A percentile compares a stretch with the other conserved stretches of the same genome.
Conservation (phyloP, 2,888 invertebrate genomes). For the Alviniconcha strummeri region DNA sequence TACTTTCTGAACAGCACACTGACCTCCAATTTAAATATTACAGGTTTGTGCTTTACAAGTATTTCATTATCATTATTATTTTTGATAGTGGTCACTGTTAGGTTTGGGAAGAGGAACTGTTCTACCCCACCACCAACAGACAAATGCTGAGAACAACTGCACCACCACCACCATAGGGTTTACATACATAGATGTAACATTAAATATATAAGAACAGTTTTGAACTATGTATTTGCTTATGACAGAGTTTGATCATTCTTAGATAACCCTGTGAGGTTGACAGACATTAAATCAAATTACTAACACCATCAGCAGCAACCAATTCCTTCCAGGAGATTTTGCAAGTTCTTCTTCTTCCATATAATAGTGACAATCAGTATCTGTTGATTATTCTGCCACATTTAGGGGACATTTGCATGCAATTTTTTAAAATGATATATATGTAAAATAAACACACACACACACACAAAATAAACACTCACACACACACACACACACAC, state of each 20-base stretch:
- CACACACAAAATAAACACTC: neutral
- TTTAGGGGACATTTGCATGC: too few relatives aligned
- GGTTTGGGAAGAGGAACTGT: too few relatives aligned
- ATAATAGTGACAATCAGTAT: neutral
- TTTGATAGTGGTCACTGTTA: neutral
- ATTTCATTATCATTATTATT: neutral
- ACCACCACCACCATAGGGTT: too few relatives aligned
- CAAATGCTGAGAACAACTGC: too few relatives aligned
- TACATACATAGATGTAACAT: too few relatives aligned
- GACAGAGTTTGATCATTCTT: too few relatives aligned
- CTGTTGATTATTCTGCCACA: too few relatives aligned
- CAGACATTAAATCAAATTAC: neutral
- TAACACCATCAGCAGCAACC: neutral
- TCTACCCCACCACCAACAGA: too few relatives aligned
- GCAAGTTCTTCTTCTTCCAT: neutral
- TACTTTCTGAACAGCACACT: neutral
- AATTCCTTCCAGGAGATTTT: neutral
- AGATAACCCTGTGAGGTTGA: too few relatives aligned
- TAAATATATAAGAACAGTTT: too few relatives aligned
- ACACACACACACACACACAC: slow-evolving; percentile 1
- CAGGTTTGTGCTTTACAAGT: neutral
- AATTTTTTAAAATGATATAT: neutral
- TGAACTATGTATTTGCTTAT: too few relatives aligned
- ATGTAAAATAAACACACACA: neutral
- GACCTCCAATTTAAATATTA: neutral